Base-by-base conservation (phyloP, 2,797 vertebrate genomes). In the Nyctibius grandis region DNA sequence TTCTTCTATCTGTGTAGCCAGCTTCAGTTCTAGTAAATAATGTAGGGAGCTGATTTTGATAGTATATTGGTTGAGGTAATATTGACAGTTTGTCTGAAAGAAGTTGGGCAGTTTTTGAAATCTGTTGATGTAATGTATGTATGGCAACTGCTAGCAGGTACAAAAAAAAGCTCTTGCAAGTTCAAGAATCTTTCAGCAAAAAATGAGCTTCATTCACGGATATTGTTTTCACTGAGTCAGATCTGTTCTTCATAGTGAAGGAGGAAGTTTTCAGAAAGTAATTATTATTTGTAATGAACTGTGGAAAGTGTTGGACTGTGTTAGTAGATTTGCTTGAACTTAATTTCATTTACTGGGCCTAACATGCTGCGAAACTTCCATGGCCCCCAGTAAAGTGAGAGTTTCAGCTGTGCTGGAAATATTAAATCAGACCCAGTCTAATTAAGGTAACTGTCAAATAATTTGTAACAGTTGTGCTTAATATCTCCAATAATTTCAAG, bases 281-380 rank as follows among this genome's bases (percentile, higher is more conserved):
- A 95, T 93, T 89, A 89, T 78, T 89, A 67, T 90, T 95, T 93
- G 59, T 94, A 95, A 96, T 84, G 85, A 94, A 73, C 79, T 94
- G 73, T 78, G 77, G 40, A 73, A 93, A 63, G 36, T 79, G 63
- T 82, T 45, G 65, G 83, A 81, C 47, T 89, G 25, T 80, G 45
- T 85, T 90, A 91, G 95, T 82, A 91, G 88, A 79, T 94, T 95
- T 94, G 23, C 73, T 85, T 88, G 82, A 91, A 95, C 85, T 95
- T 76, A 44, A 65, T 93, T 96, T 93, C 56, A 40, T 94, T 91
- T 81, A 53, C 61, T 84, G 85, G 61, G 69, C 45, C 20, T 65
- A 91, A 85, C 17, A 36, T 69, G 63, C 61, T 81, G 54, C 76
- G 83, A 86, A 92, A 45, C 61, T 81, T 89, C 34, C 59, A 53